Conservation (phyloP, 1,140 invertebrate species). For the Drosophila ananassae region DNA sequence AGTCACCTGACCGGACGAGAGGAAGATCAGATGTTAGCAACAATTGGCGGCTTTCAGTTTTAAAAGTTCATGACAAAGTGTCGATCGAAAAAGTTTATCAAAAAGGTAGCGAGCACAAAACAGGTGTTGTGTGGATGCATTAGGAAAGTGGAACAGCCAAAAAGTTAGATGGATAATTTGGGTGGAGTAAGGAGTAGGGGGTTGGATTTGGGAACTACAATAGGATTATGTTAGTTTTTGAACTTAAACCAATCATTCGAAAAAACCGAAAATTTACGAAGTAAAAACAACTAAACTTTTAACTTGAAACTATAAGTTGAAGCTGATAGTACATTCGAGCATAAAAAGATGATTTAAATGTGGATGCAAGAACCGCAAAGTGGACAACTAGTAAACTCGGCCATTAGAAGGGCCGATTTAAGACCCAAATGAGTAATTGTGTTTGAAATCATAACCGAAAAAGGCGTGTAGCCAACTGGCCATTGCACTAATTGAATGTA, state of each 20-base stretch:
- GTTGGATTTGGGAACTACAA: neutral
- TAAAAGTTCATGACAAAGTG: constrained; percentile 24
- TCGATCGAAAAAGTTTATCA: constrained; percentile 32
- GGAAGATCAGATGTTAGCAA: constrained; percentile 3
- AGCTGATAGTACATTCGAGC: neutral
- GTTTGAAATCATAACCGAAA: neutral
- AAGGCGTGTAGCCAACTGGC: no score
- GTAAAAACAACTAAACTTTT: neutral
- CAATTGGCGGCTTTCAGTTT: neutral
- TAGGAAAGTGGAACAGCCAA: constrained; percentile 11
- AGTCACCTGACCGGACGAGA: constrained; percentile 89
- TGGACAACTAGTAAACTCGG: neutral
- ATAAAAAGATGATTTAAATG: neutral
- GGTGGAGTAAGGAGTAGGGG: neutral
- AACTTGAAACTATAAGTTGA: neutral
- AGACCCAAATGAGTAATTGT: neutral
- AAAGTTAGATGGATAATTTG: neutral
- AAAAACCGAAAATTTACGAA: neutral
- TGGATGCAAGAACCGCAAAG: neutral
- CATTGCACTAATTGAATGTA: no score
- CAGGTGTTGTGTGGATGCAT: constrained; percentile 41
- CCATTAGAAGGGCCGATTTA: neutral
- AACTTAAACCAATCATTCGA: constrained; percentile 18
- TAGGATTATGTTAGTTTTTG: constrained; percentile 1
- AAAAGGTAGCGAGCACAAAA: constrained; percentile 46